Evolutionary conservation across 1,140 invertebrate species (phyloP), one percentile per base, ranked within the genome.

Genomic region (Paraescarpia echinospica): DNA sequence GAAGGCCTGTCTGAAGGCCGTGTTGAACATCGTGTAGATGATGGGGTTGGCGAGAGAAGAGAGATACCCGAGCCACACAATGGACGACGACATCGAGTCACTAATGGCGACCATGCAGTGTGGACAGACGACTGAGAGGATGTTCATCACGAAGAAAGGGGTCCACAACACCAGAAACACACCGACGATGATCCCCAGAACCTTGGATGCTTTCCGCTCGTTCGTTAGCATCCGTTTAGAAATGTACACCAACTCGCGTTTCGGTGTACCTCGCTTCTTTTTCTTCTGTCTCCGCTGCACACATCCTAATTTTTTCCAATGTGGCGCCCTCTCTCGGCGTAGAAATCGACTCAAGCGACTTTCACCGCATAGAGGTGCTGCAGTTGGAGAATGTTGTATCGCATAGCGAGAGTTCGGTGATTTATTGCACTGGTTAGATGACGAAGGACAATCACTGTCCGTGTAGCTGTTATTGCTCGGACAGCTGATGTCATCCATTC

Each of bases 11-110:
- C 96, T 93, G 93, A 96, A 96, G 48, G 95, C 94, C 31, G 95
- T 96, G 93, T 96, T 96, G 92, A 96, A 96, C 95, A 96, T 96
- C 1, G 96, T 96, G 91, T 96, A 96, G 89, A 96, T 96, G 93
- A 96, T 95, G n/a, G 96, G 96, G 92, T 96, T 96, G 34, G 95
- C 95, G 91, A 96, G 94, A 0, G 95, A 96, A 1, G 96, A 96
- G n/a, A 95, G 92, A 90, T 96, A 96, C 34, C 96, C 96, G 93
- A 96, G 95, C 96, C 96, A 96, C 9, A 95, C 92, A 92, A 96
- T 95, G 14, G 94, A 91, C 5, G 95, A 94, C 94, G 96, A 95
- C 77, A 95, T 93, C 35, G 95, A 93, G 1, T 94, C 59, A 0
- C 94, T 95, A 8, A 95, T 92, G 33, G 94, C 93, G 2, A 33